phyloP scores from a whole-genome alignment of 2,113 vertebrate genomes.

The Gobius niger region DNA sequence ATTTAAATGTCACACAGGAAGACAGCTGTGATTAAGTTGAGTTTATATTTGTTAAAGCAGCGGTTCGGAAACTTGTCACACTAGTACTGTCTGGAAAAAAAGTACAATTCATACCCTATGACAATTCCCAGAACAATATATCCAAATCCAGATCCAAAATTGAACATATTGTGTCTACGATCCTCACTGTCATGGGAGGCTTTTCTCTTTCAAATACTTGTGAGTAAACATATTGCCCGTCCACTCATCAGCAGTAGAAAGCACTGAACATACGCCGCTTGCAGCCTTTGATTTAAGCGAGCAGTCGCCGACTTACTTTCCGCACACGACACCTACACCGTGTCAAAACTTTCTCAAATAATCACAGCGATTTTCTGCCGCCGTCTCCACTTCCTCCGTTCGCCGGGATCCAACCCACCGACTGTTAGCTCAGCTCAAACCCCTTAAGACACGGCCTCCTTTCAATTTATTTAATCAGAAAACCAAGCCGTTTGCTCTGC shows the following conservation, averaged over 20 bases:
- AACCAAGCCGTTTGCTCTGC: constrained; percentile 7
- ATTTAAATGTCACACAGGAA: constrained; percentile 2
- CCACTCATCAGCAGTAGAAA: background rate
- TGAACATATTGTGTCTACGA: too few relatives aligned
- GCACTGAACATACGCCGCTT: background rate
- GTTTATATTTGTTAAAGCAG: too few relatives aligned
- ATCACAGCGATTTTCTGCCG: constrained; percentile 10
- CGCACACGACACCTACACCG: constrained; percentile 6
- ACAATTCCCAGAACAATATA: too few relatives aligned
- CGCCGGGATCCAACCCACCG: constrained; percentile 9
- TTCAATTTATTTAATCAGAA: constrained; percentile 30
- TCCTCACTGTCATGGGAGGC: background rate
- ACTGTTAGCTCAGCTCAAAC: constrained; percentile 28
- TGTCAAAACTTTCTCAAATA: background rate
- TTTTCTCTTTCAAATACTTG: background rate
- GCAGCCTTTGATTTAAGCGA: constrained; percentile 9
- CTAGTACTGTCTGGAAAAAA: too few relatives aligned
- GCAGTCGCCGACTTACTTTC: constrained; percentile 8
- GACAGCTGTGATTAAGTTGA: constrained; percentile 18
- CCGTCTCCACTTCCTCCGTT: constrained; percentile 18
- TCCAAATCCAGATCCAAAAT: too few relatives aligned
- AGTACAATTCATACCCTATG: too few relatives aligned
- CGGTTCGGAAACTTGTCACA: too few relatives aligned
- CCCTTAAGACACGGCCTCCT: constrained; percentile 10
- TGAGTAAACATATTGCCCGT: background rate